Percentiles rank a stretch among this genome's conserved stretches.
Evolutionary conservation across 2,888 invertebrate genomes (phyloP).

Genomic region (Parelbella ahira): DNA sequence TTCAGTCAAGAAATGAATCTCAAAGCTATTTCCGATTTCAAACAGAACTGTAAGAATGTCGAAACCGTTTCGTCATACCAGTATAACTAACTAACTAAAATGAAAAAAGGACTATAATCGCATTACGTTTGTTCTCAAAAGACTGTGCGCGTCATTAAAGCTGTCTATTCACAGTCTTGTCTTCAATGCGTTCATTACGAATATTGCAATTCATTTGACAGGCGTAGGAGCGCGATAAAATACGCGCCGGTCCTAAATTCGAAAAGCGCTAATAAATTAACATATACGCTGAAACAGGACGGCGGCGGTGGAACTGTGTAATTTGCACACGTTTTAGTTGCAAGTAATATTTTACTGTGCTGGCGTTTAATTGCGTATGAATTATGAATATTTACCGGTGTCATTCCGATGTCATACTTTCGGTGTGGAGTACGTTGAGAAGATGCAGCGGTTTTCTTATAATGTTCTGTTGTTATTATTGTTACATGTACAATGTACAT

Average conservation of each 20-base stretch:
- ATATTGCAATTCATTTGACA: slow-evolving; percentile 27
- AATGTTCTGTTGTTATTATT: not conserved
- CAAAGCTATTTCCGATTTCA: no score
- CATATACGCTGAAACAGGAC: slow-evolving; percentile 31
- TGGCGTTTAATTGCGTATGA: slow-evolving; percentile 63
- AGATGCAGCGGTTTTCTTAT: slow-evolving; percentile 28
- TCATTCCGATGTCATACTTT: slow-evolving; percentile 46
- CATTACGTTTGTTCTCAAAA: not conserved
- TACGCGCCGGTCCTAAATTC: slow-evolving; percentile 19
- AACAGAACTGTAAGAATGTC: no score
- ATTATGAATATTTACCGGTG: slow-evolving; percentile 64
- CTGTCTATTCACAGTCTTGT: slow-evolving; percentile 9
- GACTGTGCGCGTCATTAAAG: not conserved
- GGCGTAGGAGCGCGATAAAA: slow-evolving; percentile 21
- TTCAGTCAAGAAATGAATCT: no score
- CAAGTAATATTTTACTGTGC: slow-evolving; percentile 39
- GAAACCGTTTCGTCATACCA: no score
- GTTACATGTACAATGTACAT: no score
- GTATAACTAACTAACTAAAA: no score
- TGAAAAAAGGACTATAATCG: no score
- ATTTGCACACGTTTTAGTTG: slow-evolving; percentile 41
- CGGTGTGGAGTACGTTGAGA: slow-evolving; percentile 26
- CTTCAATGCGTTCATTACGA: slow-evolving; percentile 22
- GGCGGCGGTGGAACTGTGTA: slow-evolving; percentile 33
- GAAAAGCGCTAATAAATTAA: slow-evolving; percentile 24